Base-by-base conservation (phyloP, 37 sponge, comb jelly and placozoan genomes). In the Oopsacas minuta region DNA sequence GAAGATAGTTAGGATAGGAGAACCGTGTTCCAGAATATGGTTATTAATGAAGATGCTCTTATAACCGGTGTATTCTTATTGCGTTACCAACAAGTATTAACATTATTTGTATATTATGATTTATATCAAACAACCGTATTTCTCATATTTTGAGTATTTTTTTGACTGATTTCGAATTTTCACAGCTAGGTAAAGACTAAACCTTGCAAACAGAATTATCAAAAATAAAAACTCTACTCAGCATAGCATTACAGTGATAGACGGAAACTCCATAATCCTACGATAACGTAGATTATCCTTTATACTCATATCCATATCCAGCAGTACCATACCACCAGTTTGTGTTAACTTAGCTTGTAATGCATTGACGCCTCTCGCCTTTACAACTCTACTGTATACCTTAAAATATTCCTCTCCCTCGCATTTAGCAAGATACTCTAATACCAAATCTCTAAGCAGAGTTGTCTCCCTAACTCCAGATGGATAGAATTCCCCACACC, bases 211-310 rank as follows among this genome's bases (percentile, higher is more conserved):
- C 75, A 61, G 7, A 61, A 20, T 32, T 32, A 61, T 32, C 28
- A 25, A 20, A 61, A 32, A 61, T 46, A 46, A 46, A 46, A 46
- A 46, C 51, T 20, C 5, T 5, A 20, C 22, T 61, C 30, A 61
- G 28, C 75, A 61, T n/a, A 61, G 75, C 75, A 61, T 61, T 3
- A 61, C 75, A 3, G 75, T 61, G 5, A 61, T 61, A 10, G 75
- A 61, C 75, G 75, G 75, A 61, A 32, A 61, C 30, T 61, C 75
- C 75, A 61, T 61, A 3, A 61, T 34, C 28, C 75, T 61, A 61
- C 75, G 22, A 3, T 10, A 32, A 3, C 75, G 20, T 25, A 61
- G 75, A 61, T 61, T 61, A n/a, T 61, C 75, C 75, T 32, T 61
- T 12, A 61, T 25, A 61, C 30, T n/a, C 30, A 5, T 61, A 5